Conservation (phyloP, 2,888 invertebrate species). For the Acronicta aceris region DNA sequence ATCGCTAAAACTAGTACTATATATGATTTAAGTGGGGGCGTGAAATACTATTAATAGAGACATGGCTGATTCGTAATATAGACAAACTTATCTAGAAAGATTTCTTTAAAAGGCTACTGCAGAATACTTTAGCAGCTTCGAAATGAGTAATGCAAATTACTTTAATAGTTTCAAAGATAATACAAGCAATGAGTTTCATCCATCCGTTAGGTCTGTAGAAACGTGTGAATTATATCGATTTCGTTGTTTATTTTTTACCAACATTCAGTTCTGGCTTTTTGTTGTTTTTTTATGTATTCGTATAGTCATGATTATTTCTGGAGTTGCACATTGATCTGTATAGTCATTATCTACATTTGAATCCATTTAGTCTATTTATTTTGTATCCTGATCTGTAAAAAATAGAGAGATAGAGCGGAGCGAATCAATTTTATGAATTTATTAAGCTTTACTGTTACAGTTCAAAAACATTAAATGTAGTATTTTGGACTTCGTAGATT, state of each 20-base stretch:
- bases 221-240: constrained; percentile 70
- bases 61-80: constrained; percentile 2
- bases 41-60: constrained; percentile 35
- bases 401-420: constrained; percentile 28
- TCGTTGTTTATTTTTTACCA: constrained; percentile 57
- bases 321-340: constrained; percentile 40
- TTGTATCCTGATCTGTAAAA: constrained; percentile 47
- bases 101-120: constrained; percentile 42
- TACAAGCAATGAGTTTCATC: constrained; percentile 47
- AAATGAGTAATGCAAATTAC: constrained; percentile 57
- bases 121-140: constrained; percentile 26
- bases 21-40: constrained; percentile 25
- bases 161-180: constrained; percentile 55
- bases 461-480: background rate
- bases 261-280: constrained; percentile 42
- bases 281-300: constrained; percentile 32
- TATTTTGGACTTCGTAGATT: background rate
- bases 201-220: constrained; percentile 53
- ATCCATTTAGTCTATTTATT: constrained; percentile 44
- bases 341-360: constrained; percentile 46
- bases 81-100: constrained; percentile 41
- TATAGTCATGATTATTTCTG: constrained; percentile 53
- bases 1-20: background rate
- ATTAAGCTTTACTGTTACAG: constrained; percentile 22
- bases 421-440: constrained; percentile 40